These are phyloP conservation scores for Kryptolebias ocellatus DNA, from an alignment of 2,797 vertebrate genomes.

Conservation along the genomic window DNA sequence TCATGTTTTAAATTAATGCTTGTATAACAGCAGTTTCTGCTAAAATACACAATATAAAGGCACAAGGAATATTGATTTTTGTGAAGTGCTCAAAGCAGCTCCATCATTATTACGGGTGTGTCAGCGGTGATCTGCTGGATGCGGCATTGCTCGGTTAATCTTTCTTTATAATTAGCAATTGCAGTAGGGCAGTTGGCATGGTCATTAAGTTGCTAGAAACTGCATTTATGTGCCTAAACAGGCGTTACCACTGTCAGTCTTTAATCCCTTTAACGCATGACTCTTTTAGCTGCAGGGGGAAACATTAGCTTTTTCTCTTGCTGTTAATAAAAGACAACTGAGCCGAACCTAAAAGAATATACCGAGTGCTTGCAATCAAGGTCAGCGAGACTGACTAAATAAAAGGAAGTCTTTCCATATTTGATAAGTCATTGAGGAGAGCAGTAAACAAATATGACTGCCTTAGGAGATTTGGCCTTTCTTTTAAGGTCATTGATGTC, in stretches of 20 bases:
- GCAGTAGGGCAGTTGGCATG: not conserved
- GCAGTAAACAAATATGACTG: slow-evolving; percentile 20
- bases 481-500: slow-evolving; percentile 6
- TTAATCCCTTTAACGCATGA: slow-evolving; percentile 17
- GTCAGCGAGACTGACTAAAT: slow-evolving; percentile 10
- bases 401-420: slow-evolving; percentile 26
- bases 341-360: slow-evolving; percentile 18
- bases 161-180: slow-evolving; percentile 20
- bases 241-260: slow-evolving; percentile 1
- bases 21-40: slow-evolving; percentile 12
- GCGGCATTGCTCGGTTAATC: slow-evolving; percentile 1
- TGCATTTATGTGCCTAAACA: slow-evolving; percentile 23
- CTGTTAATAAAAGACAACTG: slow-evolving; percentile 16
- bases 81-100: slow-evolving; percentile 20
- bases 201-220: slow-evolving; percentile 12
- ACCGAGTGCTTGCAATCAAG: slow-evolving; percentile 7
- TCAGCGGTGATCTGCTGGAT: slow-evolving; percentile 4
- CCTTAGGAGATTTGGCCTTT: slow-evolving; percentile 9
- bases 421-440: slow-evolving; percentile 21
- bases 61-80: slow-evolving; percentile 17
- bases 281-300: slow-evolving; percentile 12
- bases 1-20: slow-evolving; percentile 29
- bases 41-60: slow-evolving; percentile 18
- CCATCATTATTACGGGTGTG: slow-evolving; percentile 19
- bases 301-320: slow-evolving; percentile 14